Conservation (phyloP, 2,888 invertebrate genomes). For the Oegoconia quadripuncta region DNA sequence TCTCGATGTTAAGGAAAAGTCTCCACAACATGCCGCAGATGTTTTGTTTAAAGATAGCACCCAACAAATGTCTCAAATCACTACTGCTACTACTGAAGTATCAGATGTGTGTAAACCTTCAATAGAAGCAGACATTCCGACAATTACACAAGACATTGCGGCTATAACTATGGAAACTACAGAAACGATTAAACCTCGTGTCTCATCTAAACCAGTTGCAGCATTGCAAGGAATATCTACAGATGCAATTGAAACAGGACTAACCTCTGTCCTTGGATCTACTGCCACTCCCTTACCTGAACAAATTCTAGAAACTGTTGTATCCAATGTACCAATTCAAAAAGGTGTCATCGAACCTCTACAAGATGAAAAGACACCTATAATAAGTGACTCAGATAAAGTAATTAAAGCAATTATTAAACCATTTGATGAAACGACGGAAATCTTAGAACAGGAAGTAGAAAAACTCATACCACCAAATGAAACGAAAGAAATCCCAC, state of each 20-base stretch:
- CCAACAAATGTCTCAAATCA: no score
- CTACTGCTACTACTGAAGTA: no score
- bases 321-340: not conserved
- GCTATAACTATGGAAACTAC: no score
- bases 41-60: no score
- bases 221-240: no score
- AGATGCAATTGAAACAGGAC: no score
- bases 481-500: constrained; percentile 10
- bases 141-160: no score
- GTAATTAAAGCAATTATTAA: constrained; percentile 11
- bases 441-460: not conserved
- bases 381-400: constrained; percentile 2
- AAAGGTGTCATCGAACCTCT: not conserved
- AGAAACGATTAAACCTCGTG: no score
- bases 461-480: not conserved
- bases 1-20: not conserved
- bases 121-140: not conserved
- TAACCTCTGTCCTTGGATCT: no score
- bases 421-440: constrained; percentile 29
- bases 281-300: not conserved
- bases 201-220: no score
- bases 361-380: constrained; percentile 1
- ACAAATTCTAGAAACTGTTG: not conserved
- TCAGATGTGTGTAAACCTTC: no score
- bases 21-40: not conserved